These are phyloP conservation scores for Phoeniculus purpureus DNA, from an alignment of 2,797 vertebrate species.

Conservation along the genomic window DNA sequence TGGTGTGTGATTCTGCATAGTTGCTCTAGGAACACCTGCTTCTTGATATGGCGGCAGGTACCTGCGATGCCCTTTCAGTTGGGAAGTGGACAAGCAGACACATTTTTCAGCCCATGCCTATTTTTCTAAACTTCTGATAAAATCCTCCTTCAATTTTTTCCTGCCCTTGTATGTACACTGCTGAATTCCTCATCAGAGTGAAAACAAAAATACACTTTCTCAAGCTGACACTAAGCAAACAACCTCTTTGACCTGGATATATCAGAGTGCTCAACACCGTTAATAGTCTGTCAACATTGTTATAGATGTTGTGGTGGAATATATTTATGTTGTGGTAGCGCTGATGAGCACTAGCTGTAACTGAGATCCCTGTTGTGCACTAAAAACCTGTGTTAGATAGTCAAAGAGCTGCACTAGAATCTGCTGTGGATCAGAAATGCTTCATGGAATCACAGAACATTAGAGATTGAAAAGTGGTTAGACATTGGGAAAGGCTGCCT, in stretches of 20 bases:
- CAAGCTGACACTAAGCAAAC: not conserved
- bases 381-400: not conserved
- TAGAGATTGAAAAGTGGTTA: too few species aligned
- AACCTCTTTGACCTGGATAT: not conserved
- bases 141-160: not conserved
- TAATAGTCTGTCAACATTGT: not conserved
- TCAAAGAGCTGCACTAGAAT: not conserved
- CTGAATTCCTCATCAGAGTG: not conserved
- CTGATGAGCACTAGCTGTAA: not conserved
- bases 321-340: not conserved
- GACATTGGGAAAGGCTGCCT: too few species aligned
- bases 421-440: too few species aligned
- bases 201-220: not conserved
- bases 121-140: not conserved
- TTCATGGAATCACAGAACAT: too few species aligned
- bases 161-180: not conserved
- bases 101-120: not conserved
- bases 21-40: not conserved
- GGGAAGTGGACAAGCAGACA: not conserved
- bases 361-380: not conserved
- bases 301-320: not conserved
- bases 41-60: not conserved
- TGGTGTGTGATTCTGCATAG: too few species aligned
- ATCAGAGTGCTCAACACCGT: not conserved
- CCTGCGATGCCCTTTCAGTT: not conserved